Conservation (phyloP, 2,113 vertebrate genomes). For the Caracal caracal region DNA sequence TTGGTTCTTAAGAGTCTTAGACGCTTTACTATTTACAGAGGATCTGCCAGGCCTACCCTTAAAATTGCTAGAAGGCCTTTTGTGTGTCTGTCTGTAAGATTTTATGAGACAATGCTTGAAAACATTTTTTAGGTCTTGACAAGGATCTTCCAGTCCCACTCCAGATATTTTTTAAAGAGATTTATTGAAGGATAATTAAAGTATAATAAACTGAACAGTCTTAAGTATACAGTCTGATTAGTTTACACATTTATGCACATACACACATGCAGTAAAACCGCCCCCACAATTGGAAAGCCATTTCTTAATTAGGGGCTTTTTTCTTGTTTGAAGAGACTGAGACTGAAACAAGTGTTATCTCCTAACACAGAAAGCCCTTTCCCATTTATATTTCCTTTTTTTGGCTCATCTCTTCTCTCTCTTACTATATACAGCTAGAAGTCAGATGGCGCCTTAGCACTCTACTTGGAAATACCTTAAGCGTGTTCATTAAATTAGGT, state of each 20-base stretch:
- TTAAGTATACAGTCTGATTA: not conserved
- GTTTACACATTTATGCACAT: not conserved
- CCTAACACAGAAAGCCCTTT: not conserved
- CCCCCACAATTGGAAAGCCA: not conserved
- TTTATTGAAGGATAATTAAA: not conserved
- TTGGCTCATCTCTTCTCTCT: not conserved
- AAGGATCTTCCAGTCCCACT: not conserved
- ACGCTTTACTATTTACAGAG: not conserved
- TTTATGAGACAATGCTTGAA: not conserved
- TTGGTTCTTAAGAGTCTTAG: not conserved
- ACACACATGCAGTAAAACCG: not conserved
- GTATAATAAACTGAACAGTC: not conserved
- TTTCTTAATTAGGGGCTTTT: slow-evolving; percentile 37
- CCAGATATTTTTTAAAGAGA: not conserved
- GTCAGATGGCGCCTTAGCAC: not conserved
- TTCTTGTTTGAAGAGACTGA: not conserved
- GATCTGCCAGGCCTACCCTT: not conserved
- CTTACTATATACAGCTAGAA: not conserved
- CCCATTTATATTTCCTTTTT: not conserved
- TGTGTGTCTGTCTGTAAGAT: not conserved
- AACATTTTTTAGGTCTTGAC: not conserved
- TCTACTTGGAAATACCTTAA: not conserved
- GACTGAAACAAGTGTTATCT: slow-evolving; percentile 24
- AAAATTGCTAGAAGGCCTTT: not conserved
- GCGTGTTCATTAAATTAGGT: not conserved